Conservation (phyloP, 2,888 invertebrate species). For the Drosophila meridiana region DNA sequence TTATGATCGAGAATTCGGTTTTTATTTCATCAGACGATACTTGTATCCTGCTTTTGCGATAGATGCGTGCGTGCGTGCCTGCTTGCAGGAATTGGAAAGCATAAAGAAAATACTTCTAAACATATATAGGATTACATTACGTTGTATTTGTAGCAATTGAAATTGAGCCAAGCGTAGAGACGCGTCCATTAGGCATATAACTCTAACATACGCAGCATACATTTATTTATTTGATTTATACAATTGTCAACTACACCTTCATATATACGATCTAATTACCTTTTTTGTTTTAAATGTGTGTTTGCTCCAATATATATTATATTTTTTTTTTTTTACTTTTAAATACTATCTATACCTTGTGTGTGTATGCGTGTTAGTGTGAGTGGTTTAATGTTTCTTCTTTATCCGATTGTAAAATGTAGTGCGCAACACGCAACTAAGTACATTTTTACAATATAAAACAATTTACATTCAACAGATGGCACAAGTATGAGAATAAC, state of each 20-base stretch:
- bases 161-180: constrained; percentile 46
- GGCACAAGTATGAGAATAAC: constrained; percentile 37
- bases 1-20: not conserved
- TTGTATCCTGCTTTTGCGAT: constrained; percentile 7
- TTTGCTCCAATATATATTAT: not conserved
- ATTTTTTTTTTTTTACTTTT: not conserved
- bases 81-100: not conserved
- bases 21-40: not conserved
- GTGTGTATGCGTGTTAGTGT: not conserved
- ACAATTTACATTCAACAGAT: constrained; percentile 32
- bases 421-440: constrained; percentile 14
- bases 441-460: constrained; percentile 32
- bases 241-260: constrained; percentile 8
- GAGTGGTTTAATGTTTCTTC: constrained; percentile 21
- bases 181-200: constrained; percentile 45
- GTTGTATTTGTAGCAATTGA: constrained; percentile 55
- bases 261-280: constrained; percentile 32
- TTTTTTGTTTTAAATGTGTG: constrained; percentile 21
- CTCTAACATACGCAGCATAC: constrained; percentile 34
- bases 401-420: constrained; percentile 28
- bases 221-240: constrained; percentile 25
- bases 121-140: constrained; percentile 36
- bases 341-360: constrained; percentile 6
- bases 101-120: constrained; percentile 34
- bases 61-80: constrained; percentile 8